Conservation (phyloP, 2,797 vertebrate genomes). For the Furcifer pardalis region DNA sequence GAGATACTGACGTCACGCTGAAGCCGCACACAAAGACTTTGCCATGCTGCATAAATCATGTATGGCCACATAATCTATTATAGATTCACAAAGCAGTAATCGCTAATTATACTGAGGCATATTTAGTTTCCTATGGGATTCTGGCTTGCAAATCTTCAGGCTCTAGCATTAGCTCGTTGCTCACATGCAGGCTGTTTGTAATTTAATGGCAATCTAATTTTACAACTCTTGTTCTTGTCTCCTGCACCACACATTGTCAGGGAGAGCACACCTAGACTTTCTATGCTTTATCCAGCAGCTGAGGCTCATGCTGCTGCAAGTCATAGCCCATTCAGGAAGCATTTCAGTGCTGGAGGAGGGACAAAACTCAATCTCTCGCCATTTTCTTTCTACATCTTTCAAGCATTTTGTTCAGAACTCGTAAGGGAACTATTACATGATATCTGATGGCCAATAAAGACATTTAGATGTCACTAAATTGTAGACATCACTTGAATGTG, state of each 20-base stretch:
- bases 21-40: slow-evolving; percentile 44
- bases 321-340: slow-evolving; percentile 13
- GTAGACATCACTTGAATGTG: neutral
- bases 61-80: slow-evolving; percentile 61
- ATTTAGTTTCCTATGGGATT: slow-evolving; percentile 51
- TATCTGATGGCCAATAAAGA: neutral
- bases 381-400: slow-evolving; percentile 1
- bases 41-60: slow-evolving; percentile 62
- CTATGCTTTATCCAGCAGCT: slow-evolving; percentile 3
- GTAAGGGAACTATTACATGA: neutral
- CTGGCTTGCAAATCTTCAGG: slow-evolving; percentile 20
- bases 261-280: slow-evolving; percentile 35
- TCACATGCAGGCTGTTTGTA: neutral
- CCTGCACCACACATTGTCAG: neutral
- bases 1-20: slow-evolving; percentile 45
- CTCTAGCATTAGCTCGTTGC: slow-evolving; percentile 33
- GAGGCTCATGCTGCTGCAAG: slow-evolving; percentile 39
- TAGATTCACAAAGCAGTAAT: slow-evolving; percentile 47
- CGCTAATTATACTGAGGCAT: slow-evolving; percentile 48
- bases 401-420: neutral
- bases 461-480: slow-evolving; percentile 8
- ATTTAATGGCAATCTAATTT: slow-evolving; percentile 10
- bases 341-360: neutral
- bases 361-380: slow-evolving; percentile 27
- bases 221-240: slow-evolving; percentile 24